phyloP scores from a whole-genome alignment of 2,797 vertebrate genomes.

The Knipowitschia caucasica region DNA sequence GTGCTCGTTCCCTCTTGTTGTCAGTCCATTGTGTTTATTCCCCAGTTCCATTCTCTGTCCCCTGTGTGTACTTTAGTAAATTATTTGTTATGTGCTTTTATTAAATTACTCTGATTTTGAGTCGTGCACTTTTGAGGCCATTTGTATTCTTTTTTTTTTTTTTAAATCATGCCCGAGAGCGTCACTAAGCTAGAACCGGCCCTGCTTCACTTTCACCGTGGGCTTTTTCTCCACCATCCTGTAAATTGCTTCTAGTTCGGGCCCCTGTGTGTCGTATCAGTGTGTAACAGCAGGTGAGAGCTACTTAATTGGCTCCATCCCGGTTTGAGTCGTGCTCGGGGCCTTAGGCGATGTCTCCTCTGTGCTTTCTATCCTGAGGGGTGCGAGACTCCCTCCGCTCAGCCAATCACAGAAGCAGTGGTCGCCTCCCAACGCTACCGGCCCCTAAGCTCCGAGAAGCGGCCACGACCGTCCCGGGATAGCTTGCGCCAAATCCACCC shows the following conservation, averaged over 20 bases:
- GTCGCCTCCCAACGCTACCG: slow-evolving; percentile 37
- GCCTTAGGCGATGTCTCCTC: slow-evolving; percentile 50
- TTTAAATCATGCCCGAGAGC: neutral
- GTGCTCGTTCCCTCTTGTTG: too few species aligned
- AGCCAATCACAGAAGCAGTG: slow-evolving; percentile 66
- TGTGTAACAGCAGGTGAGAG: slow-evolving; percentile 76
- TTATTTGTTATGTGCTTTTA: too few species aligned
- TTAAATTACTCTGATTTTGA: too few species aligned
- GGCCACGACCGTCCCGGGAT: slow-evolving; percentile 33
- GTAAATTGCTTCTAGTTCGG: slow-evolving; percentile 64
- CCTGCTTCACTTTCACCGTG: neutral
- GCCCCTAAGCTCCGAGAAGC: slow-evolving; percentile 26
- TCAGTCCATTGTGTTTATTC: too few species aligned
- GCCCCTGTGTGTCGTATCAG: slow-evolving; percentile 59
- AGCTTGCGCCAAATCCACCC: slow-evolving; percentile 52
- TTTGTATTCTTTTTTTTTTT: neutral
- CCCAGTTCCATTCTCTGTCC: too few species aligned
- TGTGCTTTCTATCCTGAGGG: slow-evolving; percentile 47
- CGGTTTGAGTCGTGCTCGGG: slow-evolving; percentile 54
- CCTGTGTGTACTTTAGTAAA: too few species aligned
- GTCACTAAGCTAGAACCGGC: neutral
- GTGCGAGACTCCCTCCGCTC: slow-evolving; percentile 42
- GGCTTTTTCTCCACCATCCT: slow-evolving; percentile 46
- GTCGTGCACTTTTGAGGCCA: neutral
- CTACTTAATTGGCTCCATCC: slow-evolving; percentile 80